Base-by-base conservation (phyloP, 2,113 vertebrate species). In the Proterorhinus semilunaris region DNA sequence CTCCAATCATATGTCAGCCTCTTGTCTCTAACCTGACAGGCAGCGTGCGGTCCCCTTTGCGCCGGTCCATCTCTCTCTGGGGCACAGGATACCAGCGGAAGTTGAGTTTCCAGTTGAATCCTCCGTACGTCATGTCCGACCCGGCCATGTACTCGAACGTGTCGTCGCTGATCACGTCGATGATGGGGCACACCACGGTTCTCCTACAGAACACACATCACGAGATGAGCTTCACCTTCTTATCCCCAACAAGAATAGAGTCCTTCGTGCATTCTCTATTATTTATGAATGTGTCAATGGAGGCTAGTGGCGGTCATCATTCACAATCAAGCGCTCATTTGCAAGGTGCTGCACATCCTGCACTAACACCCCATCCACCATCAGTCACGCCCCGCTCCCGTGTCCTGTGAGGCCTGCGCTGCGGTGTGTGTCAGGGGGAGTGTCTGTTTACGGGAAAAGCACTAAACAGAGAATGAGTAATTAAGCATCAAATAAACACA, bases 61-160 rank as follows among this genome's bases (percentile, higher is more conserved):
- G 94, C 65, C 98, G 92, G 85, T 99, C 98, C 98, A 99, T 99
- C 91, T 99, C 98, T 88, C 97, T 95, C 85, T 99, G 98, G 61
- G 98, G 98, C 65, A 99, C 98, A 27, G 98, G 98, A 82, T 99
- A 99, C 97, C 98, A 99, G 63, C 98, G 96, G 84, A 99, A 99
- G 87, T 99, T 99, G 74, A 98, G 80, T 81, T 99, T 99, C 98
- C 97, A 99, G 90, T 99, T 99, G 91, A 99, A 99, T 11, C 98
- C 98, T 43, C 98, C 98, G 42, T 99, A 99, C 3, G 97, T 99
- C 97, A 98, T 98, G 86, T 99, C 98, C 1, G 97, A 99, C 17
- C 98, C 98, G n/a, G 98, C 97, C 97, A 99, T 98, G 64, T 99
- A 99, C 88, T 99, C 98, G 0, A 99, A 99, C 10, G 98, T 98